Evolutionary conservation across 1,140 invertebrate species (phyloP).

Genomic region (Drosophila grimshawi): DNA sequence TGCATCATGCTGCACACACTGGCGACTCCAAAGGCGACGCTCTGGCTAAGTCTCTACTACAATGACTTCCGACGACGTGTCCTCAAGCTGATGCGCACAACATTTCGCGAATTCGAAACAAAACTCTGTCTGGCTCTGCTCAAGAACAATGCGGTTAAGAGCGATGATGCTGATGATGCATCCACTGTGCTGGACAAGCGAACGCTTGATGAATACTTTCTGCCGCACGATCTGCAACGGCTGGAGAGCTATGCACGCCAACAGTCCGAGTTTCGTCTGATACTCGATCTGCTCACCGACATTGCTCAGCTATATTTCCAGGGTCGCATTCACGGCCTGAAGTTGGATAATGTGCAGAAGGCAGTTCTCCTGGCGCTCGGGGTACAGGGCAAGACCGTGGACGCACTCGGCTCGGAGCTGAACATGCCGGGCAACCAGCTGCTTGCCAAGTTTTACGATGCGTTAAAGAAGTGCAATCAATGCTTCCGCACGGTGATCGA

Average conservation of each 20-base stretch:
- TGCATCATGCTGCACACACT: conserved; percentile 95
- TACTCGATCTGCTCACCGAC: conserved; percentile 94
- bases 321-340: conserved; percentile 88
- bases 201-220: conserved; percentile 90
- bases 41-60: conserved; percentile 92
- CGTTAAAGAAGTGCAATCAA: conserved; percentile 89
- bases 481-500: conserved; percentile 88
- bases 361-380: conserved; percentile 95
- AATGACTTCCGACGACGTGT: conserved; percentile 93
- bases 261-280: conserved; percentile 96
- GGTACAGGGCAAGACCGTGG: conserved; percentile 96
- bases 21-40: neutral
- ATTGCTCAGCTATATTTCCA: conserved; percentile 93
- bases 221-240: conserved; percentile 94
- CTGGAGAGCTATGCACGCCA: conserved; percentile 96
- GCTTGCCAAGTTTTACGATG: conserved; percentile 95
- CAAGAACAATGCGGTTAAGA: conserved; percentile 87
- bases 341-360: conserved; percentile 93
- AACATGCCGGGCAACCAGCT: conserved; percentile 94
- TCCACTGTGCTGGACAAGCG: conserved; percentile 85
- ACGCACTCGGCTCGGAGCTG: conserved; percentile 92
- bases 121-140: conserved; percentile 91
- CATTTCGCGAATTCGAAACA: conserved; percentile 91
- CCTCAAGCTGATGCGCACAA: conserved; percentile 90
- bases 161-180: conserved; percentile 63